phyloP scores from a whole-genome alignment of 1,140 invertebrate genomes.

The Diuraphis noxia region DNA sequence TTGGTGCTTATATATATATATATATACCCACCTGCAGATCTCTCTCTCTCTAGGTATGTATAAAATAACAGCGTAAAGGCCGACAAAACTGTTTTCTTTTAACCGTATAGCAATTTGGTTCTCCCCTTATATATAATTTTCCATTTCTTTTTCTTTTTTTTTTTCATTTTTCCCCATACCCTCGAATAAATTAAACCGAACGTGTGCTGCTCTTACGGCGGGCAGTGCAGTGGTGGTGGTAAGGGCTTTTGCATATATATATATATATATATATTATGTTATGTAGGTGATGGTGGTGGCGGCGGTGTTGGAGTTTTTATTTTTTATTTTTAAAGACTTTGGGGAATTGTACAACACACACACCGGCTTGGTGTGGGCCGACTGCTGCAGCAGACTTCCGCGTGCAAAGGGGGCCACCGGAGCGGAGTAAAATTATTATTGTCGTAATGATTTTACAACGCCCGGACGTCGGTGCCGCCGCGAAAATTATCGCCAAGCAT shows the following conservation, averaged over 20 bases:
- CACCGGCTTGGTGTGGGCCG: conserved; percentile 9
- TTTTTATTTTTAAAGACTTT: conserved; percentile 51
- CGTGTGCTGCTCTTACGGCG: conserved; percentile 27
- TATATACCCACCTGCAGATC: background rate
- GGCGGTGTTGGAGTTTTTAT: background rate
- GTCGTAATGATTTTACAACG: conserved; percentile 53
- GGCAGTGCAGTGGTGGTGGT: background rate
- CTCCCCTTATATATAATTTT: conserved; percentile 46
- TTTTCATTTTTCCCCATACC: conserved; percentile 22
- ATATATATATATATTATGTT: no score
- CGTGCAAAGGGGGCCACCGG: background rate
- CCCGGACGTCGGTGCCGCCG: conserved; percentile 29
- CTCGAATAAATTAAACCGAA: conserved; percentile 50
- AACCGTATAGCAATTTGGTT: conserved; percentile 47
- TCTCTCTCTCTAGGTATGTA: background rate
- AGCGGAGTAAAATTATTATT: conserved; percentile 38
- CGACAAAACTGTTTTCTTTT: conserved; percentile 46
- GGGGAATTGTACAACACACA: conserved; percentile 42
- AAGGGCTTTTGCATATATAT: background rate
- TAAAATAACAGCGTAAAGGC: conserved; percentile 34
- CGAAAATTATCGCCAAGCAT: conserved; percentile 48
- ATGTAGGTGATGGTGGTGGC: background rate
- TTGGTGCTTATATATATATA: background rate
- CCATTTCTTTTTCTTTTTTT: conserved; percentile 24
- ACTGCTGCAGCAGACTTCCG: background rate